Percentiles rank a stretch among this genome's conserved stretches.
Conservation (phyloP, 2,797 vertebrate genomes). For the Sebastes oblongus region DNA sequence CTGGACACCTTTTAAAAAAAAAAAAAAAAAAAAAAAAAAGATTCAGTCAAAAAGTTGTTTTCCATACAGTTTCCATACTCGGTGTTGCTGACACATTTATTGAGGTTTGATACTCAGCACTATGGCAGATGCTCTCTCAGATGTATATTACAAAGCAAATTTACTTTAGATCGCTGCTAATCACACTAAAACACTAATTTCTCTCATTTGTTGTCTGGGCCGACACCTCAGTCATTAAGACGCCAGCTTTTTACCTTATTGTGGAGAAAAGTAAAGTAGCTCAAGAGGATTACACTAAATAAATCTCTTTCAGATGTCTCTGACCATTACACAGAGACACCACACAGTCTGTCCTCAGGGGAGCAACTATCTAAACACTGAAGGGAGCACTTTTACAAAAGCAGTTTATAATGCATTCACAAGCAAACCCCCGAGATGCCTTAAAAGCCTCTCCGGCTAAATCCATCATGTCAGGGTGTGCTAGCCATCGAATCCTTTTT, state of each 20-base stretch:
- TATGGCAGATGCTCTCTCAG: not conserved
- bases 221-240: slow-evolving; percentile 15
- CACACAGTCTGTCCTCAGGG: slow-evolving; percentile 49
- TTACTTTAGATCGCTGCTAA: not conserved
- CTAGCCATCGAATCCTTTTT: slow-evolving; percentile 62
- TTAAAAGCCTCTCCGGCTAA: slow-evolving; percentile 66
- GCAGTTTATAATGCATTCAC: slow-evolving; percentile 59
- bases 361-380: slow-evolving; percentile 62
- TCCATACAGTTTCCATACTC: not conserved
- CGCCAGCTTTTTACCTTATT: slow-evolving; percentile 47
- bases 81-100: not conserved
- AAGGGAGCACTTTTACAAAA: slow-evolving; percentile 55
- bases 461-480: slow-evolving; percentile 60
- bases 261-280: slow-evolving; percentile 58
- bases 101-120: not conserved
- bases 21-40: too few species aligned
- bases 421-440: slow-evolving; percentile 59
- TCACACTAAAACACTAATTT: not conserved
- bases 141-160: not conserved
- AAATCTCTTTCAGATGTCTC: slow-evolving; percentile 67
- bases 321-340: slow-evolving; percentile 52
- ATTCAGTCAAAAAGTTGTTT: too few species aligned
- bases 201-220: not conserved
- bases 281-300: slow-evolving; percentile 71
- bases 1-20: too few species aligned